Percentiles rank a stretch among this genome's conserved stretches.
Conservation (phyloP, 2,113 vertebrate species). For the Myrmophylax atrothorax region DNA sequence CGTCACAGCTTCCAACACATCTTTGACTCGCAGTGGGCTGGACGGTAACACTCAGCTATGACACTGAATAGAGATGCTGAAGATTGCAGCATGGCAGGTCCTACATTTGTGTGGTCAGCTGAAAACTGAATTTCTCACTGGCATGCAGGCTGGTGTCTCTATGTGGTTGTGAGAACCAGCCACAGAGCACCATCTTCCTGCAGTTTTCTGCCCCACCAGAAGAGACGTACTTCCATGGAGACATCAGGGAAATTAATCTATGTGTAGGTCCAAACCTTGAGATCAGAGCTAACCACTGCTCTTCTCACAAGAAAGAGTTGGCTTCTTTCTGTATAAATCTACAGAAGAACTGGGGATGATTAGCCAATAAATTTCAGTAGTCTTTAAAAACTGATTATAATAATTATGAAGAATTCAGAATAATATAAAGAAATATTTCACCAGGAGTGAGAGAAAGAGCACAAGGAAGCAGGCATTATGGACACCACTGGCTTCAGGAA, state of each 20-base stretch:
- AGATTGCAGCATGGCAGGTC: background rate
- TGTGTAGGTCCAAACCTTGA: background rate
- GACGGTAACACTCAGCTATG: background rate
- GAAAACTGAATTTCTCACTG: rapidly evolving
- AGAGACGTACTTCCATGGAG: background rate
- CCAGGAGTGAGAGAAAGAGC: background rate
- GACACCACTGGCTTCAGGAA: background rate
- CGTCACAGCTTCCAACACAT: background rate
- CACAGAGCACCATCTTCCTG: background rate
- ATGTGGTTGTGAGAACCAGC: background rate
- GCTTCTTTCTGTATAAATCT: background rate
- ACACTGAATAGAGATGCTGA: background rate
- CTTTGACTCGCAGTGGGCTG: background rate
- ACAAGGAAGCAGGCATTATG: background rate
- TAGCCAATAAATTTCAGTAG: background rate
- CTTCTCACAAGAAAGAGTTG: background rate
- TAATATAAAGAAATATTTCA: background rate
- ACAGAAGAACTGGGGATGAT: background rate
- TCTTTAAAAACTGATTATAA: background rate
- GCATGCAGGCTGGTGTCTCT: background rate
- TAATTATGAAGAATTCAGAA: background rate
- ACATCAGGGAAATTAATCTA: background rate
- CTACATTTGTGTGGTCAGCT: background rate
- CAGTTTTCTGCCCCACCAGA: background rate
- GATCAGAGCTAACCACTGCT: background rate